A percentile compares a stretch with the other conserved stretches of the same genome.
These are phyloP conservation scores for Metallyticus violacea DNA, from an alignment of 2,888 invertebrate species.

Conservation along the genomic window DNA sequence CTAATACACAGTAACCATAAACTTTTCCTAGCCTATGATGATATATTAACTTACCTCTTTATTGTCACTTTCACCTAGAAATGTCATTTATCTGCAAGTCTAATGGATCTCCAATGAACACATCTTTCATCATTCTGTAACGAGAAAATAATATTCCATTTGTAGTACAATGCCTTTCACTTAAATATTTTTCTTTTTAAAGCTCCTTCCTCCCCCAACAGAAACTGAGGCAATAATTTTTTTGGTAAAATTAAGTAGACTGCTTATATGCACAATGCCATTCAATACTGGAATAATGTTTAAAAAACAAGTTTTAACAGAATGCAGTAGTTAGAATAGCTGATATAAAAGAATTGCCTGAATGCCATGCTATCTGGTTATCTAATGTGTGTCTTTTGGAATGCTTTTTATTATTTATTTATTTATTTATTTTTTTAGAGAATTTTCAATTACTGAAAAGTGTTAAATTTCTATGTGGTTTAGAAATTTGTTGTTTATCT, in stretches of 20 bases:
- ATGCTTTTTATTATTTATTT: background rate
- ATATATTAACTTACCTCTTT: too few relatives aligned
- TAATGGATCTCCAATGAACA: too few relatives aligned
- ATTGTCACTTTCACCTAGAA: too few relatives aligned
- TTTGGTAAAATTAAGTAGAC: background rate
- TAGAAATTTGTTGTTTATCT: too few relatives aligned
- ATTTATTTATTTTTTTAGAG: too few relatives aligned
- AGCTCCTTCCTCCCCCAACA: background rate
- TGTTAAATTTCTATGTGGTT: background rate
- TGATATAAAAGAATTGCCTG: background rate
- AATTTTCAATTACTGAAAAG: too few relatives aligned
- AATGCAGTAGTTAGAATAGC: background rate
- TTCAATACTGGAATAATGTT: background rate
- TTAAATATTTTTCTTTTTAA: background rate
- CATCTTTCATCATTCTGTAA: too few relatives aligned
- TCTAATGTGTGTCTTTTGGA: background rate
- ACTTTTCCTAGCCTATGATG: too few relatives aligned
- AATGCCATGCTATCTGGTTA: background rate
- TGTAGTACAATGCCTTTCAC: background rate
- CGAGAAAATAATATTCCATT: background rate
- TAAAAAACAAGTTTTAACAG: background rate
- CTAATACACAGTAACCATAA: too few relatives aligned
- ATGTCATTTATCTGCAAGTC: too few relatives aligned
- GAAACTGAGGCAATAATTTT: background rate
- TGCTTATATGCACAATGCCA: background rate